phyloP scores from a whole-genome alignment of 2,888 invertebrate genomes.

The Julus scandinavius region DNA sequence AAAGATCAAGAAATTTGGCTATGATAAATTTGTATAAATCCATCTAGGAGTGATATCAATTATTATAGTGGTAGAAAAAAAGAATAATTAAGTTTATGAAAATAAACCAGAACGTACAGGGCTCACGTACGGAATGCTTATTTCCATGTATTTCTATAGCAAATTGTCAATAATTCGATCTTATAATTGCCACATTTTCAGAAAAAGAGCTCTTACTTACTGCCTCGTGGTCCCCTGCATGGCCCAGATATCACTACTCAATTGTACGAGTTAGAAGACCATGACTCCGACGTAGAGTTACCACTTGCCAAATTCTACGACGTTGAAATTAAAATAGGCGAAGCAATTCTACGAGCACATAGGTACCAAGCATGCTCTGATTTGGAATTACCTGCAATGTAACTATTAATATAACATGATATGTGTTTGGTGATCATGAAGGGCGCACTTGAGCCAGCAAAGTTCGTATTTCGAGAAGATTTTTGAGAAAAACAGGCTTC shows the following conservation, averaged over 20 bases:
- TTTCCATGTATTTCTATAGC: no score
- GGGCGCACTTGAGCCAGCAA: slow-evolving; percentile 30
- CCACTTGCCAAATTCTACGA: slow-evolving; percentile 22
- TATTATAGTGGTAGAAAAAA: no score
- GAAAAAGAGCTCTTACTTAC: not conserved
- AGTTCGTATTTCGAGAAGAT: slow-evolving; percentile 23
- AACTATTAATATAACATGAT: not conserved
- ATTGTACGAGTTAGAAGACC: not conserved
- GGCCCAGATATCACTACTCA: not conserved
- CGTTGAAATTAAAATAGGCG: slow-evolving; percentile 37
- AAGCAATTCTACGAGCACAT: not conserved
- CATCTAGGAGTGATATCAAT: no score
- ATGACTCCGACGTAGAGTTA: not conserved
- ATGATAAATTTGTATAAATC: no score
- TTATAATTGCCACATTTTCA: not conserved
- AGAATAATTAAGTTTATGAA: no score
- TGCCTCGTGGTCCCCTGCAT: not conserved
- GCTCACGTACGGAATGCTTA: no score
- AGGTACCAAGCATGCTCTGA: not conserved
- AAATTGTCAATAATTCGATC: no score
- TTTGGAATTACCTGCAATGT: not conserved
- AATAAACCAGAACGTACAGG: no score
- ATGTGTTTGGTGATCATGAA: not conserved
- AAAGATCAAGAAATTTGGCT: no score
- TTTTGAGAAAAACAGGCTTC: not conserved